Conservation (phyloP, 2,113 vertebrate genomes). For the Hirundichthys speculiger region DNA sequence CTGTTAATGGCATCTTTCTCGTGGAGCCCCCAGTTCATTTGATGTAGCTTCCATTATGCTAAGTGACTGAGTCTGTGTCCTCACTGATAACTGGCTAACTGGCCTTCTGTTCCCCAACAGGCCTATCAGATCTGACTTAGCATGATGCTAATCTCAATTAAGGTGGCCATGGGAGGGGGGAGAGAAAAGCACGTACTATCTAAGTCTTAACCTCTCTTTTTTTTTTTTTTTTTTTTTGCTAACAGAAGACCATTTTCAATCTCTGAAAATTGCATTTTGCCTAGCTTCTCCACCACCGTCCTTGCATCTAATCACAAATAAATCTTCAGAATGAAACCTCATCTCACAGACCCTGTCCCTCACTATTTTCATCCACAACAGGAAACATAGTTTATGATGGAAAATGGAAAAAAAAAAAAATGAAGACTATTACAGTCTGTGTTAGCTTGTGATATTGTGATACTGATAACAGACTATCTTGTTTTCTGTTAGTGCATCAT, state of each 20-base stretch:
- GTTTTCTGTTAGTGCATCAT: conserved; percentile 63
- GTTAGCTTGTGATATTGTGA: conserved; percentile 65
- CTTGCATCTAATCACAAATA: conserved; percentile 30
- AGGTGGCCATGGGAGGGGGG: conserved; percentile 46
- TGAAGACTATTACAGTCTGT: conserved; percentile 63
- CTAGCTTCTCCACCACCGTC: not conserved
- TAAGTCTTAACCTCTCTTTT: conserved; percentile 16
- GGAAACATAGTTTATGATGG: conserved; percentile 62
- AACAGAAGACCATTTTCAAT: conserved; percentile 13
- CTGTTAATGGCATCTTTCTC: conserved; percentile 66
- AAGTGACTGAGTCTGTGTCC: conserved; percentile 68
- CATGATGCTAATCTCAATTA: conserved; percentile 75
- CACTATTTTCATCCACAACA: conserved; percentile 46
- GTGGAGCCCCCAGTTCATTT: conserved; percentile 61
- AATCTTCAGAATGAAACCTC: conserved; percentile 50
- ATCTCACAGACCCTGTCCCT: conserved; percentile 29
- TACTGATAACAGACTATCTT: conserved; percentile 69
- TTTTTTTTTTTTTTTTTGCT: conserved; percentile 25
- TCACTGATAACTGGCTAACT: conserved; percentile 69
- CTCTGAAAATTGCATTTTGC: conserved; percentile 6
- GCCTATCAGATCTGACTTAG: conserved; percentile 73
- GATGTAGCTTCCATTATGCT: conserved; percentile 77
- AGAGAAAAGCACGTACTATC: conserved; percentile 26
- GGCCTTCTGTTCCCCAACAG: conserved; percentile 54
- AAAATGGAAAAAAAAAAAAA: conserved; percentile 52